These are phyloP conservation scores for Hippocampus guttulatus DNA, from an alignment of 2,113 vertebrate genomes.

Conservation along the genomic window DNA sequence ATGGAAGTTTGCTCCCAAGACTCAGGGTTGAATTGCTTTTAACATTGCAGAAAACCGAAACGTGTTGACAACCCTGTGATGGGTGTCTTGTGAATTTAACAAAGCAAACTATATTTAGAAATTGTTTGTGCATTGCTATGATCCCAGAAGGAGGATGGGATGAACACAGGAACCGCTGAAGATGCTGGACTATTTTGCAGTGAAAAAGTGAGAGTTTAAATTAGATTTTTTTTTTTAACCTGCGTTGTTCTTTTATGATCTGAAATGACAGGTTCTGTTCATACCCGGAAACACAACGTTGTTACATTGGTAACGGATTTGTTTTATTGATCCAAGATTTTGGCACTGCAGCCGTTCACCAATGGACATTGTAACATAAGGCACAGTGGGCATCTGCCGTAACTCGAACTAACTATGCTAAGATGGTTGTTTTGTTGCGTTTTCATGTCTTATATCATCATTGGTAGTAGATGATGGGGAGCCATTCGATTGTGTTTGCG, in stretches of 20 bases:
- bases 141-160: slow-evolving; percentile 43
- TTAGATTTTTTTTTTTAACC: background rate
- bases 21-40: slow-evolving; percentile 27
- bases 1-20: slow-evolving; percentile 27
- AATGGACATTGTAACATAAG: background rate
- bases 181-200: slow-evolving; percentile 11
- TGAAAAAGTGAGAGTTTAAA: background rate
- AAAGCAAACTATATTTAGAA: slow-evolving; percentile 64
- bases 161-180: slow-evolving; percentile 18
- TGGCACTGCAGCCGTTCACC: background rate
- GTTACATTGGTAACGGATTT: background rate
- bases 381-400: background rate
- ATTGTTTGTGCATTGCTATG: slow-evolving; percentile 39
- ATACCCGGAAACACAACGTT: background rate
- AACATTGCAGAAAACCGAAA: slow-evolving; percentile 29
- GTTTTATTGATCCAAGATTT: background rate
- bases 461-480: background rate
- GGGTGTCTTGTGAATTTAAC: slow-evolving; percentile 43
- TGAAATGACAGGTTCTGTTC: background rate
- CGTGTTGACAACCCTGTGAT: slow-evolving; percentile 52
- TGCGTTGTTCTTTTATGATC: background rate
- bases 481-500: slow-evolving; percentile 23
- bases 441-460: background rate
- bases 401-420: background rate
- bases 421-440: background rate